Evolutionary conservation across 1,140 invertebrate genomes (phyloP), one percentile per base, ranked within the genome.

Genomic region (Ditylenchus dipsaci): DNA sequence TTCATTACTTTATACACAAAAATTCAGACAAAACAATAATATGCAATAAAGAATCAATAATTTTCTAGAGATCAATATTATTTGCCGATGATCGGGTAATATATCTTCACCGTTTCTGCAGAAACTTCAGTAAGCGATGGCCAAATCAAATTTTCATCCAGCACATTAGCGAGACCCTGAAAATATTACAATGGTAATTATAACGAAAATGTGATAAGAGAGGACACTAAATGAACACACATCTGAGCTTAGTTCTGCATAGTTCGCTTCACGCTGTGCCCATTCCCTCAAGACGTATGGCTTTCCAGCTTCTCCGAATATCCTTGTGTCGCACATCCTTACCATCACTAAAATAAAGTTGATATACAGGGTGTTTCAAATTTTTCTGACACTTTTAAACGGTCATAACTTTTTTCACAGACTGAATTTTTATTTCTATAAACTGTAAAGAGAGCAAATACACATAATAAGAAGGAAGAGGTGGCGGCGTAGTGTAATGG

Each of bases 291-390:
- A 42, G 11, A 76, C 29, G 23, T 76, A 70, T 13, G 13, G 1
- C 3, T 17, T 38, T 38, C 69, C 73, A 66, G 84, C 81, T 79
- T 94, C 90, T 80, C 92, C 90, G 83, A 93, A 92, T 76, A 94
- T 87, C 73, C 95, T 87, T 0, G 94, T 97, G 84, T 98, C 95
- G 80, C 91, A 90, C 21, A 95, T 88, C 69, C 90, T 86, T 0
- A 95, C 86, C 78, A 96, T 86, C 0, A 97, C 93, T 80, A 90
- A 88, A 64, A 1, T n/a, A 26, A 19, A 23, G 19, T 27, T 19
- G n/a, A 11, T 27, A 33, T 17, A 15, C 29, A 30, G 3, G 57
- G 13, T 17, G 57, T 1, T 0, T n/a, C n/a, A n/a, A n/a, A n/a
- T n/a, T n/a, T n/a, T n/a, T n/a, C n/a, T n/a, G n/a, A n/a, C n/a